Base-by-base conservation (phyloP, 1,140 invertebrate genomes). In the Trichonephila clavata region DNA sequence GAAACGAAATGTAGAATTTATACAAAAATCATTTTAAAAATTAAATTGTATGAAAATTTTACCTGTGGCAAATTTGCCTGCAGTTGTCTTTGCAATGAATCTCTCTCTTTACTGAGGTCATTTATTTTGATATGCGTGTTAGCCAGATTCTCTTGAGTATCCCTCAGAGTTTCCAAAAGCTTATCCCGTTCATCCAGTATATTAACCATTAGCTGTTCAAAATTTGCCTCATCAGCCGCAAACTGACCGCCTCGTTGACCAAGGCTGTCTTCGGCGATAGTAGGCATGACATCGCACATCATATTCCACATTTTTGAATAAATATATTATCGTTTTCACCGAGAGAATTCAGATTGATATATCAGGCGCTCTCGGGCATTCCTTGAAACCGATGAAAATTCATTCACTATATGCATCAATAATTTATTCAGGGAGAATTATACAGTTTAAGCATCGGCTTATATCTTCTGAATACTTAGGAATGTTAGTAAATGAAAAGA, bases 211-310 rank as follows among this genome's bases (percentile, higher is more conserved):
- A 99, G 97, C 96, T 99, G 98, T 96, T 99, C 99, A 96, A 99
- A 99, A 96, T 99, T 99, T 68, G 98, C 98, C 96, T 99, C 99
- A 96, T 99, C 98, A 68, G 98, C 98, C 24, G 96, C 96, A 20
- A 96, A 96, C 94, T 96, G 96, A 39, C 94, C 93, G 63, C 94
- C 94, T 63, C 95, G 90, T 86, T 95, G 94, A 50, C 93, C 94
- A 50, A 95, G 92, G 95, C 95, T 96, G 97, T 99, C 99, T 97
- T 99, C 99, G 95, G 98, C 98, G 96, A 99, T 99, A 95, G 99
- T 99, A 95, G 99, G 99, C 99, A 99, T 99, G 96, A 99, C 99
- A 97, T 99, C 99, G 97, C 99, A 99, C 98, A 99, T 99, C 98
- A 98, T 98, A 97, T 98, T 99, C 98, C 98, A 99, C 98, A 99